A percentile compares a stretch with the other conserved stretches of the same genome.
These are phyloP conservation scores for Pantherophis guttatus DNA, from an alignment of 2,113 vertebrate species.

Conservation along the genomic window DNA sequence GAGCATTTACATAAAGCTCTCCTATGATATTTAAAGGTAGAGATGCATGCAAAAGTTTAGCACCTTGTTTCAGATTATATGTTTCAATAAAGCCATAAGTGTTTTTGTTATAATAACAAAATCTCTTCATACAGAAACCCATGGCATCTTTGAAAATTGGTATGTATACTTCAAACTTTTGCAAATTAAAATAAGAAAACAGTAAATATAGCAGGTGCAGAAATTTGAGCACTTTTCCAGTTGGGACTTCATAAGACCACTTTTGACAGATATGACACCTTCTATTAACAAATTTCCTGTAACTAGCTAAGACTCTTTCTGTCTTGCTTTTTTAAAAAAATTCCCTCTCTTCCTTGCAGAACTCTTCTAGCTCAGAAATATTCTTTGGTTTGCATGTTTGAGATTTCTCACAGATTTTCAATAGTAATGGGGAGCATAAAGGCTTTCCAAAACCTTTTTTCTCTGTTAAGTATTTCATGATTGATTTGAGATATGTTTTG, in stretches of 20 bases:
- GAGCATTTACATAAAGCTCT: neutral
- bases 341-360: neutral
- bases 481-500: neutral
- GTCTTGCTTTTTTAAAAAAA: neutral
- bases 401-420: neutral
- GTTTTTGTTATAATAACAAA: neutral
- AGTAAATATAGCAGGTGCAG: neutral
- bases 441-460: neutral
- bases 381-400: neutral
- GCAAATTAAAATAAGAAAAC: neutral
- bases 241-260: neutral
- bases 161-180: neutral
- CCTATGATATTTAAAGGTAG: neutral
- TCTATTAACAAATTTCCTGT: neutral
- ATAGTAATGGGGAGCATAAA: neutral
- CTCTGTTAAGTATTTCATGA: neutral
- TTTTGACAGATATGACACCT: neutral
- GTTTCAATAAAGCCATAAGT: neutral
- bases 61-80: neutral
- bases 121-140: neutral
- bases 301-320: neutral
- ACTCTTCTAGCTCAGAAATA: neutral
- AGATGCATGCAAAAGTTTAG: neutral
- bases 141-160: neutral
- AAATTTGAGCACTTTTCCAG: neutral